Conservation (phyloP, 2,113 vertebrate species). For the Ptilonorhynchus violaceus region DNA sequence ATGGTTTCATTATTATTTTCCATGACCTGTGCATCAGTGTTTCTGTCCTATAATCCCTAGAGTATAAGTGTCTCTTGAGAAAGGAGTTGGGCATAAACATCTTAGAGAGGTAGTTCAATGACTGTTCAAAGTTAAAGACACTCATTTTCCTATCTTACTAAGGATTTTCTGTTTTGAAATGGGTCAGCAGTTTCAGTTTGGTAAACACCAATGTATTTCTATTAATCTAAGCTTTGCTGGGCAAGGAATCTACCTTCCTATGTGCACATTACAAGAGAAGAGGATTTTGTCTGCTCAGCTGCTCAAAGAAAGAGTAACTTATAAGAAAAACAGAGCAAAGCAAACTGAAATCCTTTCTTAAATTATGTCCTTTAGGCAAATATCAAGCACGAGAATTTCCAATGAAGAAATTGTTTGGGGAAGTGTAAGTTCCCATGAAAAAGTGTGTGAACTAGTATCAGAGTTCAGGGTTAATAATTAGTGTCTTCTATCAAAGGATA, state of each 20-base stretch:
- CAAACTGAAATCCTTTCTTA: neutral
- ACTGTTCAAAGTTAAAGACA: neutral
- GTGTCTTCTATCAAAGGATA: neutral
- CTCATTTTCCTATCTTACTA: neutral
- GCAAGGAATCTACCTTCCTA: neutral
- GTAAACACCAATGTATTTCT: neutral
- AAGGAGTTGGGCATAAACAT: neutral
- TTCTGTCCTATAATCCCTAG: neutral
- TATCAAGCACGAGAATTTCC: neutral
- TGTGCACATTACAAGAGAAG: neutral
- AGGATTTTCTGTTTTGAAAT: neutral
- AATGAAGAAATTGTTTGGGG: neutral
- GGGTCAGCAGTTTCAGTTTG: neutral
- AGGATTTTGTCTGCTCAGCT: neutral
- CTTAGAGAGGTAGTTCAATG: neutral
- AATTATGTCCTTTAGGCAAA: neutral
- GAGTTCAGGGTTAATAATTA: neutral
- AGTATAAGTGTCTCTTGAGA: neutral
- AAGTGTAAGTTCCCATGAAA: neutral
- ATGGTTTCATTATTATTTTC: neutral
- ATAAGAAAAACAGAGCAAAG: neutral
- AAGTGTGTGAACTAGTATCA: neutral
- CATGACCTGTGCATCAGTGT: neutral
- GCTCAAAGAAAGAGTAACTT: neutral
- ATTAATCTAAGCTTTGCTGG: neutral